These are phyloP conservation scores for Frieseomelitta varia DNA, from an alignment of 1,140 invertebrate genomes.

Conservation along the genomic window DNA sequence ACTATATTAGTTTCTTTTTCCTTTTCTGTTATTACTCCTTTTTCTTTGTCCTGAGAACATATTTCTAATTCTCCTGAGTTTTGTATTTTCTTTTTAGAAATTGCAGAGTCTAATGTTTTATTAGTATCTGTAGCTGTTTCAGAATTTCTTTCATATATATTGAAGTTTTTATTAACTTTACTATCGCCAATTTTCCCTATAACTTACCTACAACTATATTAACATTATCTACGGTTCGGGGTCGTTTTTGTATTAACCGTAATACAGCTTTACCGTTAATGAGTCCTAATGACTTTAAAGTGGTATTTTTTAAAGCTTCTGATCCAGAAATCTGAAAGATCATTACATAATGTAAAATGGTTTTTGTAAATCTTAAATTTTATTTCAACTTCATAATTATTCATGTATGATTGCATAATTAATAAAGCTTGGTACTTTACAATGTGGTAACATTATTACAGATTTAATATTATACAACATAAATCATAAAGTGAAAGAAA, in stretches of 20 bases:
- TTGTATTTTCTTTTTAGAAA: slow-evolving; percentile 23
- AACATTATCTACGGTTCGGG: slow-evolving; percentile 83
- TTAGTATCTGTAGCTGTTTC: slow-evolving; percentile 44
- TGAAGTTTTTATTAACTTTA: slow-evolving; percentile 59
- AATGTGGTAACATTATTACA: background rate
- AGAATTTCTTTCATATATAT: slow-evolving; percentile 34
- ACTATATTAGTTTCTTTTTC: background rate
- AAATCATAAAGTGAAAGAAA: background rate
- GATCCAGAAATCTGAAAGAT: slow-evolving; percentile 84
- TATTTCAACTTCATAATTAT: background rate
- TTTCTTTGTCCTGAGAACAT: background rate
- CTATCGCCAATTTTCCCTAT: slow-evolving; percentile 74
- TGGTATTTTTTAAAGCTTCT: slow-evolving; percentile 85
- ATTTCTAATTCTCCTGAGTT: background rate
- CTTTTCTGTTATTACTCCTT: background rate
- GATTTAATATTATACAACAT: background rate
- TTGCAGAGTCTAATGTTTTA: slow-evolving; percentile 54
- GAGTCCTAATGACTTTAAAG: slow-evolving; percentile 88
- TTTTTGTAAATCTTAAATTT: background rate
- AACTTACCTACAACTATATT: slow-evolving; percentile 63
- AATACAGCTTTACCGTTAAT: slow-evolving; percentile 89
- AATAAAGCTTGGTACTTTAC: background rate
- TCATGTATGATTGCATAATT: background rate
- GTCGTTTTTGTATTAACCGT: slow-evolving; percentile 82
- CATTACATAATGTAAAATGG: background rate